Conservation (phyloP, 2,113 vertebrate species). For the Hypocryptadius cinnamomeus region DNA sequence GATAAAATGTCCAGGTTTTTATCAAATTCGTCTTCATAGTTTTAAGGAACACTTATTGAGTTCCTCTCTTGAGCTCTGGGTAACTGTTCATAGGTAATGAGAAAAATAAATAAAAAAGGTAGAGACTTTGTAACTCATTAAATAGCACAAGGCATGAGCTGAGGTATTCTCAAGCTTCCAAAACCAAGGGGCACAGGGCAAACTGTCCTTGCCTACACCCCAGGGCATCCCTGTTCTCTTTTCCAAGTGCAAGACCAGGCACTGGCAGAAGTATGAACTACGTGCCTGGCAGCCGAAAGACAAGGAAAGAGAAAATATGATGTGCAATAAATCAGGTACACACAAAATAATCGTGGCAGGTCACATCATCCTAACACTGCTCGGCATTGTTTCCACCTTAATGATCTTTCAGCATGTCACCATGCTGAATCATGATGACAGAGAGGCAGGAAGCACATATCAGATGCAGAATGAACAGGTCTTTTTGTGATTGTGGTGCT, state of each 20-base stretch:
- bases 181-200: neutral
- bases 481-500: neutral
- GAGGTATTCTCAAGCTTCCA: neutral
- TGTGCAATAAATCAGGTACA: slow-evolving; percentile 37
- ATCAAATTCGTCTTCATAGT: neutral
- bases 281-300: slow-evolving; percentile 31
- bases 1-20: neutral
- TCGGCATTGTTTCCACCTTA: slow-evolving; percentile 56
- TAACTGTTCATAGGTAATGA: neutral
- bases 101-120: neutral
- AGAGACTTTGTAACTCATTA: neutral
- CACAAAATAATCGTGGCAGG: neutral
- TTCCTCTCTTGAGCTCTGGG: neutral
- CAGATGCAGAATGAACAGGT: slow-evolving; percentile 46
- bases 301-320: neutral
- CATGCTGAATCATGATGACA: slow-evolving; percentile 56
- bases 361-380: slow-evolving; percentile 14
- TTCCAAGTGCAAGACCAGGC: neutral
- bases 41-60: neutral
- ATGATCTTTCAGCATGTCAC: slow-evolving; percentile 52
- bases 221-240: neutral
- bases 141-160: neutral
- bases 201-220: neutral
- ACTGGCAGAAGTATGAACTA: slow-evolving; percentile 3
- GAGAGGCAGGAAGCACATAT: slow-evolving; percentile 29